phyloP scores from a whole-genome alignment of 2,888 invertebrate genomes.

The Thera obeliscata region DNA sequence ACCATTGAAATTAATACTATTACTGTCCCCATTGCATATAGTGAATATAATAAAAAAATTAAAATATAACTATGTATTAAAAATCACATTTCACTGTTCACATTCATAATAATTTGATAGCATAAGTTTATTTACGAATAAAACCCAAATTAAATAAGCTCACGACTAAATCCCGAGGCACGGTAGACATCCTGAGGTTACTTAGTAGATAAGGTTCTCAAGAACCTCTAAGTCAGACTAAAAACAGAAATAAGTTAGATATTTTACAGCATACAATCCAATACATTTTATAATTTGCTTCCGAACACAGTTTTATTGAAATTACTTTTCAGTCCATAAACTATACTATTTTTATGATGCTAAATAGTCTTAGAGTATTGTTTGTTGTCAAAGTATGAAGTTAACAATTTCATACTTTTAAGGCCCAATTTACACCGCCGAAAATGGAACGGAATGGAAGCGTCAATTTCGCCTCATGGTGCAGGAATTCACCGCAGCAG shows the following conservation, averaged over 20 bases:
- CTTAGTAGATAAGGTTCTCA: neutral
- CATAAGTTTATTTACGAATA: neutral
- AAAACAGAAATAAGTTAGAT: neutral
- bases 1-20: neutral
- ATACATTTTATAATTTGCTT: neutral
- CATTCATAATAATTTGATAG: slow-evolving; percentile 2
- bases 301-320: neutral
- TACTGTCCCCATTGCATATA: slow-evolving; percentile 12
- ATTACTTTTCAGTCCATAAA: neutral
- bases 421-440: no score
- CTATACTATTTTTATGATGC: neutral
- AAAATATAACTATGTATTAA: slow-evolving; percentile 10
- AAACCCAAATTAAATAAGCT: neutral
- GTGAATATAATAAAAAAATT: slow-evolving; percentile 16
- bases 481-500: no score
- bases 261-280: neutral
- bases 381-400: no score
- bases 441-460: no score
- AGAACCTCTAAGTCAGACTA: neutral
- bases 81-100: slow-evolving; percentile 27
- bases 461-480: no score
- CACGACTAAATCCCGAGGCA: neutral
- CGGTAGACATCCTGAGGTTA: neutral
- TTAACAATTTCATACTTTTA: no score
- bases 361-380: neutral